These are phyloP conservation scores for Miichthys miiuy DNA, from an alignment of 2,797 vertebrate species.

Conservation along the genomic window DNA sequence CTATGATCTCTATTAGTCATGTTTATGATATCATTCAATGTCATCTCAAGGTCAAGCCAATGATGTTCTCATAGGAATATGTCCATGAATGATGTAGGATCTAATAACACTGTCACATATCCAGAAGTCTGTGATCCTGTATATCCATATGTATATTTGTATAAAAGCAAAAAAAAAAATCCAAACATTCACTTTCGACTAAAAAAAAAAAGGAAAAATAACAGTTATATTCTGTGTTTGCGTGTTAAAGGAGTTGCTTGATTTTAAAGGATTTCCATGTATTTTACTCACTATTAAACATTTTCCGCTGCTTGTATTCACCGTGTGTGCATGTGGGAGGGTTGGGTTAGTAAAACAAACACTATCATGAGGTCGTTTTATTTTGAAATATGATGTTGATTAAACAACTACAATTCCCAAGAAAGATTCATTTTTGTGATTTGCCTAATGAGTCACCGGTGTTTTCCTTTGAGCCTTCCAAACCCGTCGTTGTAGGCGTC, in stretches of 20 bases:
- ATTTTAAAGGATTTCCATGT: constrained; percentile 48
- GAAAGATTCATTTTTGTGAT: too few relatives aligned
- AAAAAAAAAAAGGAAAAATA: constrained; percentile 16
- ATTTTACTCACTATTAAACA: constrained; percentile 53
- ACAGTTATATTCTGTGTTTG: constrained; percentile 35
- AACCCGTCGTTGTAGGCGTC: too few relatives aligned
- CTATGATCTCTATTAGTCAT: constrained; percentile 18
- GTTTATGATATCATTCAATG: constrained; percentile 24
- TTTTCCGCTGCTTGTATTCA: constrained; percentile 17
- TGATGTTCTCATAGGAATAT: constrained; percentile 23
- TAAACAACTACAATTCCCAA: too few relatives aligned
- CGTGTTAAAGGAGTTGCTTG: constrained; percentile 28
- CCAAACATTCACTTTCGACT: constrained; percentile 19
- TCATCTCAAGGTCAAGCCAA: constrained; percentile 20
- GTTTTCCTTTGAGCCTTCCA: too few relatives aligned
- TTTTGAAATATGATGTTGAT: background rate
- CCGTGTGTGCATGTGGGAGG: background rate
- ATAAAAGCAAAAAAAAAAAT: constrained; percentile 50
- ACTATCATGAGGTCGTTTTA: background rate
- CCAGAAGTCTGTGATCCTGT: constrained; percentile 52
- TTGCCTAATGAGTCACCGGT: too few relatives aligned
- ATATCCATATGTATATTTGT: constrained; percentile 72
- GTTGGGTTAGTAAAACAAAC: background rate
- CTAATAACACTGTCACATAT: constrained; percentile 42
- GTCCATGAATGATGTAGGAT: constrained; percentile 31